A percentile compares a stretch with the other conserved stretches of the same genome.
phyloP scores from a whole-genome alignment of 2,113 vertebrate genomes.

The Capreolus pygargus region DNA sequence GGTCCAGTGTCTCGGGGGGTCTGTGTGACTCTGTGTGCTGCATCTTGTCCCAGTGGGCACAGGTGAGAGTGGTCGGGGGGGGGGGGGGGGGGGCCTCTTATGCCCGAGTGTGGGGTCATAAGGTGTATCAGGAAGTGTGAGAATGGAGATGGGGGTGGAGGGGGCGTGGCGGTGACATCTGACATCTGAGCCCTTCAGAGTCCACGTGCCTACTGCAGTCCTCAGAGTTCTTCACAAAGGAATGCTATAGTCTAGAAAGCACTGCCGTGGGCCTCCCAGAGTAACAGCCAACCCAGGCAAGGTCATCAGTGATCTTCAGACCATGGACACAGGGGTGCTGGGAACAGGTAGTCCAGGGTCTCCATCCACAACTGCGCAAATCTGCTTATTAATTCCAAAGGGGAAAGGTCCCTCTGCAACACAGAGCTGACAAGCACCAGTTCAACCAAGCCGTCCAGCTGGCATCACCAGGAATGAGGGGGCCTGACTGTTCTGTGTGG shows the following conservation, averaged over 20 bases:
- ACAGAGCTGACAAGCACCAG: too few relatives aligned
- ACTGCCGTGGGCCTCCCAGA: too few relatives aligned
- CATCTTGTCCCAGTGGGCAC: background rate
- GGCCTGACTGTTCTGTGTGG: background rate
- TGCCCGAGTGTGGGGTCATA: background rate
- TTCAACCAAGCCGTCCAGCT: too few relatives aligned
- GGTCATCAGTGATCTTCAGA: background rate
- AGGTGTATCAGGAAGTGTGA: background rate
- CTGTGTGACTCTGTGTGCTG: background rate
- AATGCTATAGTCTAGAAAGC: background rate
- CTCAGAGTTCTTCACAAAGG: background rate
- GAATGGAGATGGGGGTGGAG: too few relatives aligned
- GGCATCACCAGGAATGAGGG: background rate
- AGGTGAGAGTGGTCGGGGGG: background rate
- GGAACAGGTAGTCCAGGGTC: background rate
- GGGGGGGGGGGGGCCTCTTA: background rate
- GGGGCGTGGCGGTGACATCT: accelerated
- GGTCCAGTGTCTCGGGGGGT: background rate
- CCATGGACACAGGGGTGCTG: background rate
- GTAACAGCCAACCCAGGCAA: background rate
- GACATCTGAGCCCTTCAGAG: background rate
- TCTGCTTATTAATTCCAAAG: background rate
- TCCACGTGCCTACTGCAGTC: background rate
- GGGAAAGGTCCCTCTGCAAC: background rate
- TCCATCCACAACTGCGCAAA: background rate